Conservation (phyloP, 2,888 invertebrate genomes). For the Macaria notata region DNA sequence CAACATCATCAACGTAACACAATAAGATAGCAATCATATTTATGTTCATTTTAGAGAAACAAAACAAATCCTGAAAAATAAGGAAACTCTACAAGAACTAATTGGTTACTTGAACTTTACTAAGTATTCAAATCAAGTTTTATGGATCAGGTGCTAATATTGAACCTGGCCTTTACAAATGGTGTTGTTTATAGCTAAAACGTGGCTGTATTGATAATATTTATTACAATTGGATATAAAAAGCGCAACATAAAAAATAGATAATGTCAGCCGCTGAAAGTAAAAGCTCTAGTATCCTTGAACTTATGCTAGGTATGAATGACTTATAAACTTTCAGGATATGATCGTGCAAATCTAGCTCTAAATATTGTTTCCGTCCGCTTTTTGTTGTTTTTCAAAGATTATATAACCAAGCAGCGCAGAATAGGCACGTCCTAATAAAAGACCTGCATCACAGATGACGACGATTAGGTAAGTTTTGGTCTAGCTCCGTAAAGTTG, state of each 20-base stretch:
- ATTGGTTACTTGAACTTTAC: constrained; percentile 23
- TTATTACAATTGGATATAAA: constrained; percentile 1
- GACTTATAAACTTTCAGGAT: too few species aligned
- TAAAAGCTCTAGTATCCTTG: too few species aligned
- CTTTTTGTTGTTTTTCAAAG: too few species aligned
- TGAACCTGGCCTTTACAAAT: constrained; percentile 32
- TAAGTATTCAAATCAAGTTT: constrained; percentile 16
- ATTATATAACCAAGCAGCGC: too few species aligned
- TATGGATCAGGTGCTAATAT: constrained; percentile 6
- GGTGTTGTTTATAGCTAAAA: constrained; percentile 23
- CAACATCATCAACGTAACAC: too few species aligned
- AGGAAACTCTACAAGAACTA: constrained; percentile 16
- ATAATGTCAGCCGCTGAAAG: too few species aligned
- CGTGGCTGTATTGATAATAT: constrained; percentile 19
- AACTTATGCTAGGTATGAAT: too few species aligned
- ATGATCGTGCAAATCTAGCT: too few species aligned
- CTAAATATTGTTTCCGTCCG: too few species aligned
- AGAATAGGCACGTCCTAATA: too few species aligned
- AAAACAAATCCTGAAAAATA: constrained; percentile 1
- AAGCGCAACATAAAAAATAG: too few species aligned
- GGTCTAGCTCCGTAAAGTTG: constrained; percentile 20
- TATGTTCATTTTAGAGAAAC: not conserved
- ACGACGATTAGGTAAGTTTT: constrained; percentile 9
- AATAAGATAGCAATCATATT: not conserved
- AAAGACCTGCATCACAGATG: not conserved